phyloP scores from a whole-genome alignment of 2,888 invertebrate genomes.

The Ophioninae sp. region DNA sequence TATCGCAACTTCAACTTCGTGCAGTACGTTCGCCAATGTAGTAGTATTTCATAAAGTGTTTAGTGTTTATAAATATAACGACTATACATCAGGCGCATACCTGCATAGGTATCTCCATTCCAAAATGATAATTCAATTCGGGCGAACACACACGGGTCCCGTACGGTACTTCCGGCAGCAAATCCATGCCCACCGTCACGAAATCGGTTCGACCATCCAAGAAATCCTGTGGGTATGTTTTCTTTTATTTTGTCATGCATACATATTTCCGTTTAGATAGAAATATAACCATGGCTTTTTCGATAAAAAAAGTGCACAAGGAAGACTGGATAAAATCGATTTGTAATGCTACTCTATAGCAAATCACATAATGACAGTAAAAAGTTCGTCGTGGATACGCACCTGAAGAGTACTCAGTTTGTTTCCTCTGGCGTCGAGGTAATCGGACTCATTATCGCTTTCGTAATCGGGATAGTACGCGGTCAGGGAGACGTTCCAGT shows the following conservation, averaged over 20 bases:
- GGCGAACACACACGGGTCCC: slow-evolving; percentile 82
- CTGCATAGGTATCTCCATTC: slow-evolving; percentile 80
- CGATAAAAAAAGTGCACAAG: neutral
- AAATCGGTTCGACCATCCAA: slow-evolving; percentile 81
- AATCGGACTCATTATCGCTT: slow-evolving; percentile 80
- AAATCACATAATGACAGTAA: neutral
- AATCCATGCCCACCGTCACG: slow-evolving; percentile 82
- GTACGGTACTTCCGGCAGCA: slow-evolving; percentile 79
- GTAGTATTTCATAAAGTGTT: no score
- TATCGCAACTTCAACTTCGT: no score
- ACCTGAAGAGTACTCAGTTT: slow-evolving; percentile 82
- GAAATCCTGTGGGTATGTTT: slow-evolving; percentile 79
- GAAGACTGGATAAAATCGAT: neutral
- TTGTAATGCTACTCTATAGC: neutral
- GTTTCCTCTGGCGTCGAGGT: slow-evolving; percentile 80
- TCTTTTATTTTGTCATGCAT: neutral
- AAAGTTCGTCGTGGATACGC: slow-evolving; percentile 26
- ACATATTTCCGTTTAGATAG: neutral
- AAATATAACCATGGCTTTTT: no score
- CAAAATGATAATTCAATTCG: slow-evolving; percentile 82
- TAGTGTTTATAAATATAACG: no score
- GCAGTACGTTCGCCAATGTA: no score
- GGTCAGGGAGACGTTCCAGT: slow-evolving; percentile 81
- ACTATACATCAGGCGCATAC: no score
- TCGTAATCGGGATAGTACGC: slow-evolving; percentile 82